phyloP scores from a whole-genome alignment of 2,113 vertebrate species.

The Tachycineta bicolor region DNA sequence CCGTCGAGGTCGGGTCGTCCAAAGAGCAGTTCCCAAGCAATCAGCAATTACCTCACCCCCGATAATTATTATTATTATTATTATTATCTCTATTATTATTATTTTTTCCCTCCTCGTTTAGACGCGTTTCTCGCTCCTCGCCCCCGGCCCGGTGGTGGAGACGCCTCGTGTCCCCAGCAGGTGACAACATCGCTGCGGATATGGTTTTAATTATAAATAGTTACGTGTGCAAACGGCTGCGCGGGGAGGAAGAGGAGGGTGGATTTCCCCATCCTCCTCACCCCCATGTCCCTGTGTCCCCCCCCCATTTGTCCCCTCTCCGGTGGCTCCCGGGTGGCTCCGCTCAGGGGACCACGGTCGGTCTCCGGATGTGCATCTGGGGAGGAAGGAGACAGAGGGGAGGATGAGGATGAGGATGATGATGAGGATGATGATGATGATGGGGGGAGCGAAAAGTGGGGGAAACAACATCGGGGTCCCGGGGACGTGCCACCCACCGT shows the following conservation, averaged over 20 bases:
- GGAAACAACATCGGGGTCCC: not conserved
- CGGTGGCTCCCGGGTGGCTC: not conserved
- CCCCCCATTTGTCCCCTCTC: not conserved
- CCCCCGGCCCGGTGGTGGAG: too few relatives aligned
- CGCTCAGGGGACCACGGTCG: rapidly evolving
- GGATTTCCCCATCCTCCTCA: rapidly evolving
- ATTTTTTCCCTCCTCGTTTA: too few relatives aligned
- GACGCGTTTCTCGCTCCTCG: too few relatives aligned
- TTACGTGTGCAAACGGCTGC: not conserved
- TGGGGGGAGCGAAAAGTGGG: too few relatives aligned
- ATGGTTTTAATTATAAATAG: not conserved
- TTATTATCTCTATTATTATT: too few relatives aligned
- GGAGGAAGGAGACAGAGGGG: not conserved
- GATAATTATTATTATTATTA: too few relatives aligned
- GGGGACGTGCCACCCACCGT: not conserved
- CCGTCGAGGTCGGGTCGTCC: rapidly evolving
- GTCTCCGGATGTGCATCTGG: not conserved
- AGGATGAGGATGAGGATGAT: not conserved
- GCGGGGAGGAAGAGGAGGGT: not conserved
- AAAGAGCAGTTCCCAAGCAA: rapidly evolving
- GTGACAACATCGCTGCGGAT: too few relatives aligned
- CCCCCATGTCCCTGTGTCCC: not conserved
- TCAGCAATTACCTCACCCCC: too few relatives aligned
- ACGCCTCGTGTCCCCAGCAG: too few relatives aligned
- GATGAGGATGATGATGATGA: too few relatives aligned